phyloP scores from a whole-genome alignment of 2,888 invertebrate species.

The Mythimna pallens region DNA sequence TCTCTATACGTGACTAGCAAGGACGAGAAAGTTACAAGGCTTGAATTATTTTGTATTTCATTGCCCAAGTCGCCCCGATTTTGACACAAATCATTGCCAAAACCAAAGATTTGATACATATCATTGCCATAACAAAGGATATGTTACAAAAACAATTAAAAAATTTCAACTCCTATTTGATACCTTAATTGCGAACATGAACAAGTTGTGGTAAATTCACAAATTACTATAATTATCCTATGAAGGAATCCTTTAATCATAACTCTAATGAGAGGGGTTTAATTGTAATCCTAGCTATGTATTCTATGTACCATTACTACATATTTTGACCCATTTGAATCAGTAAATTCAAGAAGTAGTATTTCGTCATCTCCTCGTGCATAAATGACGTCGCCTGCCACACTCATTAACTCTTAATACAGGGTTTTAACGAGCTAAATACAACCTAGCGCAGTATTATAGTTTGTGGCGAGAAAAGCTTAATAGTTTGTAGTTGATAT shows the following conservation, averaged over 20 bases:
- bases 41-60: slow-evolving; percentile 13
- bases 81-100: neutral
- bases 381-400: neutral
- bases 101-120: slow-evolving; percentile 14
- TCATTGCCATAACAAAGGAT: neutral
- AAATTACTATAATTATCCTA: slow-evolving; percentile 20
- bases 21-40: slow-evolving; percentile 22
- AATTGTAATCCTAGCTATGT: neutral
- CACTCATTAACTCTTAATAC: slow-evolving; percentile 22
- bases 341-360: slow-evolving; percentile 14
- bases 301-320: neutral
- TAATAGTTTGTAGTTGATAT: slow-evolving; percentile 31
- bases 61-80: neutral
- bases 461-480: slow-evolving; percentile 14
- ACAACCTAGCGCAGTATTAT: slow-evolving; percentile 5
- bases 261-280: neutral
- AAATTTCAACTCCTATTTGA: slow-evolving; percentile 11
- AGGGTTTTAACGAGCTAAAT: slow-evolving; percentile 12
- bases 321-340: neutral
- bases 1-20: slow-evolving; percentile 34
- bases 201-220: slow-evolving; percentile 1
- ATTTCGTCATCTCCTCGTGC: neutral
- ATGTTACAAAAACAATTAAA: slow-evolving; percentile 18
- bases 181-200: slow-evolving; percentile 23
- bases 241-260: slow-evolving; percentile 5